Percentiles rank a stretch among this genome's conserved stretches.
Conservation (phyloP, 2,888 invertebrate species). For the Zygaena filipendulae region DNA sequence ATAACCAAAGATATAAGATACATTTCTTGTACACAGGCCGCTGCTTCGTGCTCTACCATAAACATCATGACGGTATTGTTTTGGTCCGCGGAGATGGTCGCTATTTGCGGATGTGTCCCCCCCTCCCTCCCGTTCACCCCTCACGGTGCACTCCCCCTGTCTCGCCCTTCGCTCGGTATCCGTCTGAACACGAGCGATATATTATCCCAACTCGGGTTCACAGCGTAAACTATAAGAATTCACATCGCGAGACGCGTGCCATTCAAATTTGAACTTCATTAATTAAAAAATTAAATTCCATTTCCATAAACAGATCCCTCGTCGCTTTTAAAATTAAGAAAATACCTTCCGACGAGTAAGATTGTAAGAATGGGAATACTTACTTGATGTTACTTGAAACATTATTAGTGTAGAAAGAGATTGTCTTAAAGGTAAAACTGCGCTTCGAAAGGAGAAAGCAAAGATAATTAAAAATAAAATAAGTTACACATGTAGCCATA, state of each 20-base stretch:
- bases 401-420: too few species aligned
- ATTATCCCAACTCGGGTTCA: constrained; percentile 60
- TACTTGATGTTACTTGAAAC: too few species aligned
- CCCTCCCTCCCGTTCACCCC: constrained; percentile 17
- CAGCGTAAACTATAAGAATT: constrained; percentile 63
- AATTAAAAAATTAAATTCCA: constrained; percentile 12
- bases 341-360: too few species aligned
- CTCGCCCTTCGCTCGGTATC: constrained; percentile 37
- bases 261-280: constrained; percentile 39
- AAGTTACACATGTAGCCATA: too few species aligned
- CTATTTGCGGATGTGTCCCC: constrained; percentile 58
- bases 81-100: constrained; percentile 56
- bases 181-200: constrained; percentile 63
- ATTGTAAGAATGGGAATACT: too few species aligned
- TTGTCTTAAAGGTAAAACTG: too few species aligned
- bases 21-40: too few species aligned
- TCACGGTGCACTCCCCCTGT: constrained; percentile 19
- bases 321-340: too few species aligned
- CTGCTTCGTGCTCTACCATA: constrained; percentile 46
- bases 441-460: too few species aligned
- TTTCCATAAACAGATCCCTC: too few species aligned
- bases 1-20: too few species aligned
- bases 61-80: constrained; percentile 64
- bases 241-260: constrained; percentile 44
- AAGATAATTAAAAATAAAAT: too few species aligned